Conservation (phyloP, 2,113 vertebrate species). For the Crotalus tigris region DNA sequence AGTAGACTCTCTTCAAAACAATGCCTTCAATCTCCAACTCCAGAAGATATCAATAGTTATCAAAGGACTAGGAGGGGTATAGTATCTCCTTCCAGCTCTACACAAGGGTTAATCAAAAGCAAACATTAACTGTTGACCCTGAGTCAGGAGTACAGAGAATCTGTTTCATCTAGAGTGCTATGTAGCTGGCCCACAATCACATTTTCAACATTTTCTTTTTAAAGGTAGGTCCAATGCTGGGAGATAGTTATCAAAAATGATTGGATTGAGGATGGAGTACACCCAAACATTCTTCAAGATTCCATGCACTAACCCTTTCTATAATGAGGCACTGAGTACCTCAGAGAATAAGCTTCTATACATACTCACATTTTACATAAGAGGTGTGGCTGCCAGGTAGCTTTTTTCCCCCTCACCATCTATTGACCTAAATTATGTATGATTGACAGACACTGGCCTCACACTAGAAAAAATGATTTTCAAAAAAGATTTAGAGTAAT, state of each 20-base stretch:
- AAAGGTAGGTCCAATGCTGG: background rate
- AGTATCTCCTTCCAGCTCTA: background rate
- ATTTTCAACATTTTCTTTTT: background rate
- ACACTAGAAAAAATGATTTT: background rate
- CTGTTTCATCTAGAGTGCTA: background rate
- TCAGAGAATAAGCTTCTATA: background rate
- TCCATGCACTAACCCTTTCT: background rate
- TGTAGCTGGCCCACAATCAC: background rate
- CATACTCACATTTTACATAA: background rate
- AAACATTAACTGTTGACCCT: background rate
- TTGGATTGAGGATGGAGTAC: background rate
- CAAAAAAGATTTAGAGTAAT: background rate
- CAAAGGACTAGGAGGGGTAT: background rate
- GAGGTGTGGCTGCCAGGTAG: no score
- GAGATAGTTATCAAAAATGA: background rate
- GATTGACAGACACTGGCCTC: background rate
- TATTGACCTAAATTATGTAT: background rate
- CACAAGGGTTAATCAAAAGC: background rate
- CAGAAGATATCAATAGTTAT: background rate
- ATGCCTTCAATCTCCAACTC: background rate
- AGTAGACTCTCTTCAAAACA: background rate
- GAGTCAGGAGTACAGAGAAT: background rate
- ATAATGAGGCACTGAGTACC: background rate
- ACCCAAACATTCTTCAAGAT: background rate
- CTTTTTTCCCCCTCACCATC: no score